Evolutionary conservation across 2,113 vertebrate genomes (phyloP).

Genomic region (Spheniscus mendiculus): DNA sequence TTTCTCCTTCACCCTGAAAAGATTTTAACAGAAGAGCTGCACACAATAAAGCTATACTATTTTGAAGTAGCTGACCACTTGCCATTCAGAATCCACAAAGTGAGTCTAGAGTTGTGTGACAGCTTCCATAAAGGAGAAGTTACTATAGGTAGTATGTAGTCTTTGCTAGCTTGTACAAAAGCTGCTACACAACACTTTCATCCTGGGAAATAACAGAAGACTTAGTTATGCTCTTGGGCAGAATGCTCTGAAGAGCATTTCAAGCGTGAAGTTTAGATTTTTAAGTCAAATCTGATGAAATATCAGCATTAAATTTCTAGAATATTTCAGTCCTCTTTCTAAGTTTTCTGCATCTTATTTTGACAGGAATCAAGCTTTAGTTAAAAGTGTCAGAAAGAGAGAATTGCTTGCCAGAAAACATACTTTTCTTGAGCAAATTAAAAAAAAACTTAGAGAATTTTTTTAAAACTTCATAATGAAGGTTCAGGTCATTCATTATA

Average conservation of each 20-base stretch:
- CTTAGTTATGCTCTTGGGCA: neutral
- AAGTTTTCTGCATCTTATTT: neutral
- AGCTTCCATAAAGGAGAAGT: neutral
- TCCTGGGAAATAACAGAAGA: neutral
- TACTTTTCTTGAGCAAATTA: neutral
- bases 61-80: neutral
- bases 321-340: neutral
- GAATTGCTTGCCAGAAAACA: neutral
- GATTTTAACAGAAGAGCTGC: neutral
- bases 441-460: neutral
- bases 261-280: neutral
- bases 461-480: neutral
- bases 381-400: neutral
- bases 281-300: neutral
- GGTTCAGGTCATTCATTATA: neutral
- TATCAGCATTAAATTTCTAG: neutral
- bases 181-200: neutral
- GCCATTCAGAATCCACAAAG: neutral
- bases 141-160: neutral
- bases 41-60: neutral
- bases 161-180: neutral
- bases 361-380: neutral
- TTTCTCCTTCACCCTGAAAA: neutral
- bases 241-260: neutral
- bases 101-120: neutral